phyloP scores from a whole-genome alignment of 1,140 invertebrate species.

The Diorhabda elongata region DNA sequence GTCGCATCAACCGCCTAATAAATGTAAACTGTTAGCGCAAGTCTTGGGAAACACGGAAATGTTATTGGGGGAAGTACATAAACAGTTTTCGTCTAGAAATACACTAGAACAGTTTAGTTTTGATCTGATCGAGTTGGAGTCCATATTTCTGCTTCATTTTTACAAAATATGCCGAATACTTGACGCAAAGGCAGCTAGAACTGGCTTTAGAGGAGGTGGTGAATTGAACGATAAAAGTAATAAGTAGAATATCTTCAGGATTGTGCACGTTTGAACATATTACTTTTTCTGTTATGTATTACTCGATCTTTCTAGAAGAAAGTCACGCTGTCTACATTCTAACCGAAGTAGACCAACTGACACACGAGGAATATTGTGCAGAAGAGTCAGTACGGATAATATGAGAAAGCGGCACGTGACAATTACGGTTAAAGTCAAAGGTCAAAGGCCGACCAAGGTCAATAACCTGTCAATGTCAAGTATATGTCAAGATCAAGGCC shows the following conservation, averaged over 20 bases:
- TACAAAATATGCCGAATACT: background rate
- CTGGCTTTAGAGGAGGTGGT: background rate
- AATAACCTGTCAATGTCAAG: too few relatives aligned
- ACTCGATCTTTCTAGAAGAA: background rate
- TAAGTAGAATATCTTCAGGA: background rate
- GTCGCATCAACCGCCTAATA: background rate
- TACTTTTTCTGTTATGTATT: background rate
- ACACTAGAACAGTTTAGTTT: too few relatives aligned
- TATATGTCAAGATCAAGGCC: too few relatives aligned
- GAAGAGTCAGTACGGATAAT: background rate
- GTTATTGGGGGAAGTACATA: too few relatives aligned
- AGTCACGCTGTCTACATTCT: background rate
- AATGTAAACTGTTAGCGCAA: background rate
- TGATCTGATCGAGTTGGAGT: too few relatives aligned
- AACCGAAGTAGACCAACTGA: background rate
- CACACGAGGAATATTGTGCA: background rate
- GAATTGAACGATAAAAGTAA: background rate
- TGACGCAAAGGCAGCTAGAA: background rate
- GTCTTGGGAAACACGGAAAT: background rate
- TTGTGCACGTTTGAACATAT: background rate
- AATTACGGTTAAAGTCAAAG: too few relatives aligned
- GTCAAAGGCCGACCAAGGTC: too few relatives aligned
- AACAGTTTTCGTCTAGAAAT: too few relatives aligned
- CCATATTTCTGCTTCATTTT: background rate
- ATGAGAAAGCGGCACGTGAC: too few relatives aligned